Percentiles rank a stretch among this genome's conserved stretches.
Conservation (phyloP, 2,888 invertebrate species). For the Cryptus viduatorius region DNA sequence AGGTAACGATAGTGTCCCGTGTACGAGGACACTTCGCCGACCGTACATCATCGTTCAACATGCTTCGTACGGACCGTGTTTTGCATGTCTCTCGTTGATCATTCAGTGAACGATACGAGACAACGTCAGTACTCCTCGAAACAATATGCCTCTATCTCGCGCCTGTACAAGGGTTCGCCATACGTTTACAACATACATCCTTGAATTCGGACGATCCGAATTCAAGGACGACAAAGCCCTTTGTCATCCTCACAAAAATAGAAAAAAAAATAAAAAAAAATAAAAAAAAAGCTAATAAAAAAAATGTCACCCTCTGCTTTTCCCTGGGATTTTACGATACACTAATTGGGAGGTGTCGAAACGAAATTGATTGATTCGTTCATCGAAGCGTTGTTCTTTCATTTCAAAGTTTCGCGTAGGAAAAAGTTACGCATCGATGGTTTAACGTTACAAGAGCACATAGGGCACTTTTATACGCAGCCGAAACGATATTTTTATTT, state of each 20-base stretch:
- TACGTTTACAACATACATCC: background rate
- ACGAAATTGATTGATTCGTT: too few species aligned
- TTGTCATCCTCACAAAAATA: background rate
- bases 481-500: too few species aligned
- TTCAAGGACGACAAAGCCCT: background rate
- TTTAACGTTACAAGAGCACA: too few species aligned
- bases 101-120: background rate
- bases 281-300: background rate
- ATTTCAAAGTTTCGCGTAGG: too few species aligned
- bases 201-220: background rate
- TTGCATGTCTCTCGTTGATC: background rate
- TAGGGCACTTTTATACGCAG: too few species aligned
- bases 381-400: too few species aligned
- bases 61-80: background rate
- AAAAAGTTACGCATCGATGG: too few species aligned
- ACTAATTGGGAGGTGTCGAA: too few species aligned
- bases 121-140: background rate
- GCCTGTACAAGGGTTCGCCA: background rate
- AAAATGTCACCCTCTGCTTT: too few species aligned
- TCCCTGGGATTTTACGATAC: too few species aligned
- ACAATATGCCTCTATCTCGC: background rate
- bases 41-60: slow-evolving; percentile 21
- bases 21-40: background rate
- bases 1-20: background rate
- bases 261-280: background rate